Evolutionary conservation across 2,113 vertebrate genomes (phyloP).

Genomic region (Setophaga kirtlandii): DNA sequence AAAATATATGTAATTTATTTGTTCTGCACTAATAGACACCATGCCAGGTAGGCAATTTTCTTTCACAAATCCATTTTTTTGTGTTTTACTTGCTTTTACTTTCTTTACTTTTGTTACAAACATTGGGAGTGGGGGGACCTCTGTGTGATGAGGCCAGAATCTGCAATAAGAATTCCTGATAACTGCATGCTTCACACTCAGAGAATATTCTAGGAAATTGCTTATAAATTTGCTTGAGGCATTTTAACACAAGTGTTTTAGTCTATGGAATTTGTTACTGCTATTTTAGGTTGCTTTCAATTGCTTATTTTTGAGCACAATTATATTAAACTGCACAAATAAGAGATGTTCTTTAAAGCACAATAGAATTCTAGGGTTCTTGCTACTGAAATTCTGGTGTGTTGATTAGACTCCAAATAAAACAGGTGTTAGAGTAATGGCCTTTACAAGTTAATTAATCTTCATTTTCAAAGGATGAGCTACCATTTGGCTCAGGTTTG

Average conservation of each 20-base stretch:
- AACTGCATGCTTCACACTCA: conserved; percentile 40
- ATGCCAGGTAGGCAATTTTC: background rate
- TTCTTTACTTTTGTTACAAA: conserved; percentile 51
- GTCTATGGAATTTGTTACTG: conserved; percentile 53
- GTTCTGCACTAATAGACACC: background rate
- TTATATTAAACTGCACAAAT: conserved; percentile 60
- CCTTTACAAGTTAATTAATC: conserved; percentile 52
- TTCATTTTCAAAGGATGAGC: conserved; percentile 52
- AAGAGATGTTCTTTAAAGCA: conserved; percentile 46
- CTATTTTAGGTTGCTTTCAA: conserved; percentile 52
- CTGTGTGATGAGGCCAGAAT: background rate
- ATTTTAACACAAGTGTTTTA: conserved; percentile 24
- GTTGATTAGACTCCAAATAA: conserved; percentile 65
- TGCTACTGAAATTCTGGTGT: conserved; percentile 43
- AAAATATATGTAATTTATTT: conserved; percentile 23
- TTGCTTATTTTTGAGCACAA: conserved; percentile 55
- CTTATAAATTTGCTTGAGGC: conserved; percentile 57
- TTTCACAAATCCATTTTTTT: conserved; percentile 36
- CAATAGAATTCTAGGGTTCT: conserved; percentile 37
- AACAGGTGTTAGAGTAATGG: conserved; percentile 45
- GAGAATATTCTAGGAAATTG: conserved; percentile 60
- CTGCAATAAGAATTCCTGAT: conserved; percentile 12
- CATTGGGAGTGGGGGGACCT: background rate
- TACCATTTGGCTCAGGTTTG: conserved; percentile 7
- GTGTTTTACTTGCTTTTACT: conserved; percentile 42